These are phyloP conservation scores for Diprion similis DNA, from an alignment of 1,140 invertebrate species.

Conservation along the genomic window DNA sequence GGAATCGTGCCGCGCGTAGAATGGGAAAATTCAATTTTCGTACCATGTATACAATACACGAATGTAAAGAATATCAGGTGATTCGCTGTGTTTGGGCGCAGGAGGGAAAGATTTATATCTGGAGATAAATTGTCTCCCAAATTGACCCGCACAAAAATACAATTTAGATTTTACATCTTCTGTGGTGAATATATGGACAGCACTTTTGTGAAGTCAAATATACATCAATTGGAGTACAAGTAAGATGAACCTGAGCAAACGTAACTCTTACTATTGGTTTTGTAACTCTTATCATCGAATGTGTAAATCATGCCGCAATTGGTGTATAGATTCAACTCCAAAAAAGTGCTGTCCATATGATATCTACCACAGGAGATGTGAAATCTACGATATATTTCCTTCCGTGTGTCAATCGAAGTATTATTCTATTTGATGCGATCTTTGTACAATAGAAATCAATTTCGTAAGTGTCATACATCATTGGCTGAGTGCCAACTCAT, in stretches of 20 bases:
- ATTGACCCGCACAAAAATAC: neutral
- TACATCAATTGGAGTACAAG: neutral
- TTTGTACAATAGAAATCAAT: too few species aligned
- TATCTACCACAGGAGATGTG: too few species aligned
- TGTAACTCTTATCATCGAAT: too few species aligned
- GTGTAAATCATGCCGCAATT: too few species aligned
- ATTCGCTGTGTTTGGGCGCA: neutral
- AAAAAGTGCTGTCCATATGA: too few species aligned
- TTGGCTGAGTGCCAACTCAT: too few species aligned
- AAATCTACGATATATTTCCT: too few species aligned
- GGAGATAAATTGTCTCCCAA: neutral
- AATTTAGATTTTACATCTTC: neutral
- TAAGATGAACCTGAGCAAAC: neutral
- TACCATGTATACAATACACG: neutral
- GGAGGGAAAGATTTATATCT: neutral
- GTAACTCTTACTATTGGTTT: too few species aligned
- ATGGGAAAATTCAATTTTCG: constrained; percentile 1
- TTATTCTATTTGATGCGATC: too few species aligned
- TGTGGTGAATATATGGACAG: neutral
- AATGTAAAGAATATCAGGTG: neutral
- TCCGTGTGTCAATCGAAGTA: too few species aligned
- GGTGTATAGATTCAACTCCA: too few species aligned
- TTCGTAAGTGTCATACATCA: too few species aligned
- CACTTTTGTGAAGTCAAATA: neutral
- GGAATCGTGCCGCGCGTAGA: neutral